phyloP scores from a whole-genome alignment of 2,888 invertebrate species.

The Cybosia mesomella region DNA sequence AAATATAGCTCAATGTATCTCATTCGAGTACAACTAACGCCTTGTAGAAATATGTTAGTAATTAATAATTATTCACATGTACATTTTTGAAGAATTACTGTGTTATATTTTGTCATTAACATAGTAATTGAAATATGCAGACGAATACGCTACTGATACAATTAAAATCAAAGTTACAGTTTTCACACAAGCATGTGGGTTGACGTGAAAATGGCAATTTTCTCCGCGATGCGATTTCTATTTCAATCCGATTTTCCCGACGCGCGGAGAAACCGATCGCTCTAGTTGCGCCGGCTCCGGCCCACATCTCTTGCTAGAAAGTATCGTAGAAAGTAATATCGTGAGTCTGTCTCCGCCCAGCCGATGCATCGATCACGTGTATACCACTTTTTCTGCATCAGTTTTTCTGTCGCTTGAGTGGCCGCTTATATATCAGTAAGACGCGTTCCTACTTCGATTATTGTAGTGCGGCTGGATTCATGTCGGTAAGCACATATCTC shows the following conservation, averaged over 20 bases:
- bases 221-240: constrained; percentile 83
- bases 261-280: constrained; percentile 85
- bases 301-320: constrained; percentile 87
- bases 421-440: constrained; percentile 47
- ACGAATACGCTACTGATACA: constrained; percentile 9
- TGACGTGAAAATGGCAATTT: constrained; percentile 83
- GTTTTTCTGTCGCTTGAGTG: constrained; percentile 58
- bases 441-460: constrained; percentile 49
- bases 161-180: constrained; percentile 53
- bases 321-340: constrained; percentile 87
- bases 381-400: constrained; percentile 67
- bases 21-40: constrained; percentile 21
- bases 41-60: background rate
- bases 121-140: background rate
- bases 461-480: constrained; percentile 50
- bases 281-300: constrained; percentile 82
- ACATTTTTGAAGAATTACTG: background rate
- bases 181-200: constrained; percentile 71
- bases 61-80: background rate
- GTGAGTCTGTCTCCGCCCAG: constrained; percentile 75
- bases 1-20: constrained; percentile 40
- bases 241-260: constrained; percentile 86
- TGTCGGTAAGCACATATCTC: constrained; percentile 38
- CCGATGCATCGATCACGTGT: constrained; percentile 80
- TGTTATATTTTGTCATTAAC: constrained; percentile 1